phyloP scores from a whole-genome alignment of 2,797 vertebrate species.

The Tapirus indicus region DNA sequence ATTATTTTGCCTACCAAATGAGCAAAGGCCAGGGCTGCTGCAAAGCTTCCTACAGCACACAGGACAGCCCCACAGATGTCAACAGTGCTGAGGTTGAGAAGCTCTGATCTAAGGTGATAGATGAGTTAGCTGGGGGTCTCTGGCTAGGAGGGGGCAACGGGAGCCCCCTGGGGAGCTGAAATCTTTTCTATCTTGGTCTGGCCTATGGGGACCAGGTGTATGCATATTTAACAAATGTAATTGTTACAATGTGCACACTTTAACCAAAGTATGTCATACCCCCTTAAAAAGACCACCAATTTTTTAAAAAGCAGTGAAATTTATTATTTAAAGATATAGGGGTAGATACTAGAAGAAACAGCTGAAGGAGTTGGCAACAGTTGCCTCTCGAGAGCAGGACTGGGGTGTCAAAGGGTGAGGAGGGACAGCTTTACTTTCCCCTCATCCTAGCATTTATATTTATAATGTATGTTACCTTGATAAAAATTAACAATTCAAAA shows the following conservation, averaged over 20 bases:
- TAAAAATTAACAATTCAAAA: neutral
- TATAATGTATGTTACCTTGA: neutral
- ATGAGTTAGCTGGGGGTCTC: neutral
- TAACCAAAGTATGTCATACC: neutral
- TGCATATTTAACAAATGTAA: neutral
- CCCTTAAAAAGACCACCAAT: neutral
- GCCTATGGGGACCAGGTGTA: neutral
- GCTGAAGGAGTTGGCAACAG: neutral
- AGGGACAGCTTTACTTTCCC: neutral
- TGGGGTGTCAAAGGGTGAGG: neutral
- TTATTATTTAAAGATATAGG: neutral
- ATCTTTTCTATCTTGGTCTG: neutral
- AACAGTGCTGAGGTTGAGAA: neutral
- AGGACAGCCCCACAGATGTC: neutral
- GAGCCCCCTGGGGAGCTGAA: neutral
- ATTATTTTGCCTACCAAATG: neutral
- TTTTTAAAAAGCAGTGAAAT: neutral
- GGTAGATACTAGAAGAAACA: neutral
- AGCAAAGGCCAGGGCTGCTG: neutral
- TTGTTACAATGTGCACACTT: neutral
- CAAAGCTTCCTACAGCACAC: accelerated
- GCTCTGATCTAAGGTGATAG: no score
- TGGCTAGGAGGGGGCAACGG: neutral
- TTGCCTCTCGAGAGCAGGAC: neutral
- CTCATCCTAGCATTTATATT: neutral